Percentiles rank a stretch among this genome's conserved stretches.
These are phyloP conservation scores for Linurgus olivaceus DNA, from an alignment of 2,797 vertebrate species.

Conservation along the genomic window DNA sequence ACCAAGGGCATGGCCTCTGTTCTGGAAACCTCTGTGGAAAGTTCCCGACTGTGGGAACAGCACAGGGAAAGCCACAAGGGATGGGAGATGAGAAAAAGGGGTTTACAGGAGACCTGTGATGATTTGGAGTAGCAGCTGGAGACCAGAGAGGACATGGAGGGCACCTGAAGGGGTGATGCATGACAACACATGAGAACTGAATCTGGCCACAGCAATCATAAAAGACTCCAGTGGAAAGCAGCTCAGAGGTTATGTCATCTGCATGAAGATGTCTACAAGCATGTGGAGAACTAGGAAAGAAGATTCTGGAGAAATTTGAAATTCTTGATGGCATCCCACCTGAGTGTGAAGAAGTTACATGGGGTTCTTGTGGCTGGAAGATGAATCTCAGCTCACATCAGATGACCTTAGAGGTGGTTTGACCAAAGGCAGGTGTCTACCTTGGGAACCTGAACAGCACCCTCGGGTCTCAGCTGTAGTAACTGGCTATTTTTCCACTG, in stretches of 20 bases:
- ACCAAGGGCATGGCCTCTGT: fast-evolving
- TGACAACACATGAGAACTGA: fast-evolving
- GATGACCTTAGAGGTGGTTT: not conserved
- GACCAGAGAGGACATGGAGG: not conserved
- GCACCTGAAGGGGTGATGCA: not conserved
- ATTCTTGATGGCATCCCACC: not conserved
- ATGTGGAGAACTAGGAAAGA: not conserved
- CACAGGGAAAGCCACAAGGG: not conserved
- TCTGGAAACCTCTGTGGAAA: not conserved
- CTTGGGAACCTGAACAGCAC: not conserved
- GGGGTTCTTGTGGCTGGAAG: not conserved
- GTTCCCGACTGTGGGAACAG: not conserved
- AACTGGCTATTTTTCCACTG: not conserved
- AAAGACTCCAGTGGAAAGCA: not conserved
- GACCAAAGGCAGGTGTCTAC: not conserved
- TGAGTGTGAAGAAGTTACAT: not conserved
- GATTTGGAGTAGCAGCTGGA: not conserved
- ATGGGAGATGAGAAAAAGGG: not conserved
- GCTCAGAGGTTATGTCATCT: not conserved
- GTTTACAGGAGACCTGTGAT: not conserved
- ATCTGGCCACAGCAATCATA: not conserved
- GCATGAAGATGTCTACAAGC: not conserved
- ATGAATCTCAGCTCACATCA: not conserved
- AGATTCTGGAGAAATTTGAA: not conserved
- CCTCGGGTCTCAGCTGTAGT: not conserved